Evolutionary conservation across 1,140 invertebrate species (phyloP), one percentile per base, ranked within the genome.

Genomic region (Temnothorax curvispinosus): DNA sequence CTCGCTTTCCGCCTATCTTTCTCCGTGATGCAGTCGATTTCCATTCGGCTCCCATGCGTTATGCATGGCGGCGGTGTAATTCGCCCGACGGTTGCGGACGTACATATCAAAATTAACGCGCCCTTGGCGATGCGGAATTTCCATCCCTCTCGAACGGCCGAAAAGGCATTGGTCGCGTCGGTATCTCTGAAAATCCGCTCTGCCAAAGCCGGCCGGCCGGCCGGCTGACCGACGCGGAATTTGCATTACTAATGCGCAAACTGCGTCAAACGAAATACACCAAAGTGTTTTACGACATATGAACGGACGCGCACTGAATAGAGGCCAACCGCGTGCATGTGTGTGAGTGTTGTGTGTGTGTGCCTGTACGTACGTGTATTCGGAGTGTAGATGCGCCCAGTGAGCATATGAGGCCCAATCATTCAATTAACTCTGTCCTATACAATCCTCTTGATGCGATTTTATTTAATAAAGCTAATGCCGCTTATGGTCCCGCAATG

Each of bases 401-500:
- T 78, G 82, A 74, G 62, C 76, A 54, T 91, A 88, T 88, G 89
- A 91, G 88, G 82, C 87, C 92, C 93, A 94, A 94, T 94, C 94
- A 94, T 94, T 94, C 94, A 94, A 93, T 94, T 94, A 94, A 92
- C 91, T 87, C 89, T 92, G 91, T 92, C 92, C 91, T 92, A 90
- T 93, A 90, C 91, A 90, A 93, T 94, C 92, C 91, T 93, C 91
- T 93, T 90, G 90, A 92, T 92, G 87, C 91, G 90, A 94, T 92
- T 93, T 94, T 93, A 94, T 94, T 94, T 92, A 93, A 94, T 94
- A 94, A 93, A 94, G 91, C 93, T 89, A 88, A 93, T 91, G 90
- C 67, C 92, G 75, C 82, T 82, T 77, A 88, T 76, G 75, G 50
- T 47, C 85, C 85, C 85, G 87, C 76, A 90, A 88, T 84, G 56